phyloP scores from a whole-genome alignment of 1,140 invertebrate species.

The Pogonomyrmex barbatus region DNA sequence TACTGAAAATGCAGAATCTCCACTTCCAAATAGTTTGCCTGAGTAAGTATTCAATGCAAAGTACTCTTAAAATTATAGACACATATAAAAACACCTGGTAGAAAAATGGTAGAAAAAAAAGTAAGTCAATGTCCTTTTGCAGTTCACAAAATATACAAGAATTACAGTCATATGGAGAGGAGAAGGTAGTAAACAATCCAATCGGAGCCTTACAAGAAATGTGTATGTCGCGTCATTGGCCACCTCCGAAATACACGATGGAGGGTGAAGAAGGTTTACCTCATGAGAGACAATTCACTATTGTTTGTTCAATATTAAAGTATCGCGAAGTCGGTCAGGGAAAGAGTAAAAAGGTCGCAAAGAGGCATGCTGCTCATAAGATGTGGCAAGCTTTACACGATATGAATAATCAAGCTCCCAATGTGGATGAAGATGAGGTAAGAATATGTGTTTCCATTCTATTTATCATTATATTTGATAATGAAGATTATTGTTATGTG shows the following conservation, averaged over 20 bases:
- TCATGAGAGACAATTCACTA: slow-evolving; percentile 96
- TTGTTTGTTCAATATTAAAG: slow-evolving; percentile 94
- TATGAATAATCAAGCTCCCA: slow-evolving; percentile 87
- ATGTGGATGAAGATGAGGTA: slow-evolving; percentile 88
- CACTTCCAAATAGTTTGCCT: slow-evolving; percentile 81
- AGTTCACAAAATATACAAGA: slow-evolving; percentile 83
- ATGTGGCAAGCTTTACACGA: slow-evolving; percentile 95
- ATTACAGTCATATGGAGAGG: slow-evolving; percentile 86
- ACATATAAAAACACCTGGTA: not conserved
- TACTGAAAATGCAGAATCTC: slow-evolving; percentile 81
- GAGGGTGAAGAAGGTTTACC: slow-evolving; percentile 96
- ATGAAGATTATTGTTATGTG: not conserved
- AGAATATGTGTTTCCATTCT: slow-evolving; percentile 49
- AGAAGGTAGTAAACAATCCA: slow-evolving; percentile 94
- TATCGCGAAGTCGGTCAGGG: slow-evolving; percentile 94
- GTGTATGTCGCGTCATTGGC: slow-evolving; percentile 97
- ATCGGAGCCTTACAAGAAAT: slow-evolving; percentile 98
- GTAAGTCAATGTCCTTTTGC: not conserved
- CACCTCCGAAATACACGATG: slow-evolving; percentile 96
- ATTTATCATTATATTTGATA: not conserved
- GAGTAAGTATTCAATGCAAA: slow-evolving; percentile 77
- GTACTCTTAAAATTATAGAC: not conserved
- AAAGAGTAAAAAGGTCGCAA: slow-evolving; percentile 98
- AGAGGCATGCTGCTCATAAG: slow-evolving; percentile 96
- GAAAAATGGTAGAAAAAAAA: no score